These are phyloP conservation scores for Elysia chlorotica DNA, from an alignment of 1,140 invertebrate species.

Conservation along the genomic window DNA sequence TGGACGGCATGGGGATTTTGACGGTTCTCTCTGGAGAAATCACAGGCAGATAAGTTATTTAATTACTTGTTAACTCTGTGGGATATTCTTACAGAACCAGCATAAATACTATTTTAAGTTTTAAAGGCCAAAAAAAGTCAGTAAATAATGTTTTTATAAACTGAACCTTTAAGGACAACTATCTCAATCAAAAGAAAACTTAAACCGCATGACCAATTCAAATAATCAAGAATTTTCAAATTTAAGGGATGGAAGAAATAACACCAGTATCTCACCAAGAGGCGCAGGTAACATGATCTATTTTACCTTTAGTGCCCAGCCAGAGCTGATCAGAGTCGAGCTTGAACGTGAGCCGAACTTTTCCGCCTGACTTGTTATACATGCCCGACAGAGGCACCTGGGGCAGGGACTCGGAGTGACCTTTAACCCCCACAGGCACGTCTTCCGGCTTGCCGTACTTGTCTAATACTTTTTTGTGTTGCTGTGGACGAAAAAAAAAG, in stretches of 20 bases:
- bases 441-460: conserved; percentile 87
- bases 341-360: conserved; percentile 92
- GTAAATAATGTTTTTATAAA: too few relatives aligned
- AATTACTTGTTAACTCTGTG: too few relatives aligned
- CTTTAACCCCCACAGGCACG: conserved; percentile 84
- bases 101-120: too few relatives aligned
- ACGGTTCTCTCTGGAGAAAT: conserved; percentile 78
- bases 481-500: conserved; percentile 57
- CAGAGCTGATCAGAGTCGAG: conserved; percentile 89
- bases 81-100: too few relatives aligned
- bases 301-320: conserved; percentile 83
- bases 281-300: too few relatives aligned
- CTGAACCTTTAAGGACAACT: too few relatives aligned
- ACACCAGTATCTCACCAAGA: too few relatives aligned
- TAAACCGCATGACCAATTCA: too few relatives aligned
- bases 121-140: too few relatives aligned
- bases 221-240: too few relatives aligned
- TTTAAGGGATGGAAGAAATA: too few relatives aligned
- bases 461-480: conserved; percentile 86
- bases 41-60: not conserved
- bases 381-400: conserved; percentile 84
- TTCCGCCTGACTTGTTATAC: conserved; percentile 90
- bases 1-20: conserved; percentile 89
- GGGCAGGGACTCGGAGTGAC: conserved; percentile 81
- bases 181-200: too few relatives aligned